Evolutionary conservation across 2,888 invertebrate species (phyloP).

Genomic region (Hypolimnas misippus): DNA sequence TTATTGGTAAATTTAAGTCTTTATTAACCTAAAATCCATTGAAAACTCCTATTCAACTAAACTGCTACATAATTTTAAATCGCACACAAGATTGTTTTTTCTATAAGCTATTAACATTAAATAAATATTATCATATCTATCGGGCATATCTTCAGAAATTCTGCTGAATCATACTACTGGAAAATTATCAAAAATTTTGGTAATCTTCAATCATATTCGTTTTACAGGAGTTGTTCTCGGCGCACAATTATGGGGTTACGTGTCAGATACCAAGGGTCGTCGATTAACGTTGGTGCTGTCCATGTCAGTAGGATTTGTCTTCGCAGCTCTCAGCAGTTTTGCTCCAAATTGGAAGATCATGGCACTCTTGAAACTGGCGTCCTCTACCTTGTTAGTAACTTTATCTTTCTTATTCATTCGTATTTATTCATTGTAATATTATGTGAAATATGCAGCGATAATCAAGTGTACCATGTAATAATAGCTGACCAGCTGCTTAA

Average conservation of each 20-base stretch:
- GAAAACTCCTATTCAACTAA: too few relatives aligned
- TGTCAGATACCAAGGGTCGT: conserved; percentile 74
- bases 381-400: conserved; percentile 74
- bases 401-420: neutral
- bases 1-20: conserved; percentile 79
- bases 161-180: too few relatives aligned
- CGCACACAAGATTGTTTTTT: too few relatives aligned
- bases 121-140: too few relatives aligned
- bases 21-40: neutral
- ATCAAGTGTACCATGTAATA: neutral
- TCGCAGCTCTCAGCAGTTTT: conserved; percentile 71
- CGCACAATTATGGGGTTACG: conserved; percentile 78
- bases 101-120: too few relatives aligned
- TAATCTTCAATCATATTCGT: neutral
- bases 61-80: too few relatives aligned
- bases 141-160: too few relatives aligned
- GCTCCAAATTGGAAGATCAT: conserved; percentile 74
- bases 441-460: neutral
- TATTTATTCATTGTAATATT: neutral
- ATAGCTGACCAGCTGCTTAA: too few relatives aligned
- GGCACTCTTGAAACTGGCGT: conserved; percentile 71
- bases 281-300: conserved; percentile 70
- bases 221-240: conserved; percentile 71
- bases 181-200: neutral
- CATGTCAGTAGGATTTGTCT: conserved; percentile 74